Evolutionary conservation across 2,888 invertebrate species (phyloP).

Genomic region (Bugulina stolonifera): DNA sequence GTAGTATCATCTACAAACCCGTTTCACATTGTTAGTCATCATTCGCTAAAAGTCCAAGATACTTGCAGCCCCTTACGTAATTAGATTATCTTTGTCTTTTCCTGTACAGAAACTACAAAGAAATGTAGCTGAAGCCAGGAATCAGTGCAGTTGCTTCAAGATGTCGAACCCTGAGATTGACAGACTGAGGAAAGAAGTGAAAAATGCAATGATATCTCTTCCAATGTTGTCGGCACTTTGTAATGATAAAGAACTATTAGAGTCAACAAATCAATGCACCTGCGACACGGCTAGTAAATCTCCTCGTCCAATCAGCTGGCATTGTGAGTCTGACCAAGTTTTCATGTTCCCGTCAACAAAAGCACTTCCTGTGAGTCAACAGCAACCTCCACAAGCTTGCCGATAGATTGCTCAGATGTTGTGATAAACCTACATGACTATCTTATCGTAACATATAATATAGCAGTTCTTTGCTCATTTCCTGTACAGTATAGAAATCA

Average conservation of each 20-base stretch:
- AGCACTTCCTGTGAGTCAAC: too few species aligned
- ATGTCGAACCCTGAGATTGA: slow-evolving; percentile 26
- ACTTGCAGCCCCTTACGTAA: too few species aligned
- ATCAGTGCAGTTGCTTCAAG: slow-evolving; percentile 10
- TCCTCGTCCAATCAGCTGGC: slow-evolving; percentile 20
- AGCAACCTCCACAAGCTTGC: too few species aligned
- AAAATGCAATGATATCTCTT: slow-evolving; percentile 51
- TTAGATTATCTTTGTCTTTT: too few species aligned
- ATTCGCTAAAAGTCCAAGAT: too few species aligned
- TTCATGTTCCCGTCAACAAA: not conserved
- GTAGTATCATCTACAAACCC: too few species aligned
- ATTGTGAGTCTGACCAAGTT: not conserved
- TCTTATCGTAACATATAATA: too few species aligned
- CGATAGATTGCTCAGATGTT: too few species aligned
- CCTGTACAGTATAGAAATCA: too few species aligned
- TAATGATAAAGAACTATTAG: slow-evolving; percentile 75
- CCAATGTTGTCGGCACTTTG: slow-evolving; percentile 83
- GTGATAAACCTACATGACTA: too few species aligned
- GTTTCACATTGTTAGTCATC: too few species aligned
- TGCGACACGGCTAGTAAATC: not conserved
- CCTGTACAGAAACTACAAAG: not conserved
- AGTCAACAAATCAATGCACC: slow-evolving; percentile 33
- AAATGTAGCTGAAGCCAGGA: not conserved
- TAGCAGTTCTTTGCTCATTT: too few species aligned
- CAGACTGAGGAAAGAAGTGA: slow-evolving; percentile 4